Evolutionary conservation across 2,888 invertebrate species (phyloP), one percentile per base, ranked within the genome.

Genomic region (Cenopis cana): DNA sequence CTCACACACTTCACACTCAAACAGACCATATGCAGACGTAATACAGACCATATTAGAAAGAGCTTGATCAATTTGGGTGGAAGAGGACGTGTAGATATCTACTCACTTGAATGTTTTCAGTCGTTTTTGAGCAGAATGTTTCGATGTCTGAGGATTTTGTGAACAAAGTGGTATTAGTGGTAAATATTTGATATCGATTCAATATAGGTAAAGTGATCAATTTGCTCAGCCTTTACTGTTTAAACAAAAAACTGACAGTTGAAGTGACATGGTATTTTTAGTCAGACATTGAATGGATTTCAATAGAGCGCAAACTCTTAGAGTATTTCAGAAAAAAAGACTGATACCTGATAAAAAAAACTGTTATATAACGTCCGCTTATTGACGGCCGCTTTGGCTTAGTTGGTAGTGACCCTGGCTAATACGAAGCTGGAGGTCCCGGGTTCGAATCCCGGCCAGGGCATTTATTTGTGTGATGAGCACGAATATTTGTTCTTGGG

Each of bases 101-200:
- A n/a, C 18, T 52, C n/a, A 41, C 29, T 60, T 5, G 66, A n/a
- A 67, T 50, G 60, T 54, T 68, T 41, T 54, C 54, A 41, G 54
- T 38, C 52, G 52, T 41, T 65, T 65, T 54, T 60, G 60, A 54
- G 29, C 68, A 60, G 38, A 68, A 54, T 68, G 54, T 68, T 60
- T 54, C 29, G n/a, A 60, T 60, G 60, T 46, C 46, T 29, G 41
- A 14, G 54, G 52, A 38, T 64, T 64, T 38, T 50, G 52, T 54
- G 64, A 52, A 52, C 52, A 20, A 29, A 8, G 50, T 33, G 36
- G 38, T n/a, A n/a, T n/a, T n/a, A n/a, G n/a, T n/a, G n/a, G n/a
- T n/a, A n/a, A n/a, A 38, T 64, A 54, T 54, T 64, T 14, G 36
- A 54, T 14, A 36, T 38, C 50, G 6, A 46, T 24, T 60, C 38